Evolutionary conservation across 2,888 invertebrate genomes (phyloP).

Genomic region (Drosophila subsilvestris): DNA sequence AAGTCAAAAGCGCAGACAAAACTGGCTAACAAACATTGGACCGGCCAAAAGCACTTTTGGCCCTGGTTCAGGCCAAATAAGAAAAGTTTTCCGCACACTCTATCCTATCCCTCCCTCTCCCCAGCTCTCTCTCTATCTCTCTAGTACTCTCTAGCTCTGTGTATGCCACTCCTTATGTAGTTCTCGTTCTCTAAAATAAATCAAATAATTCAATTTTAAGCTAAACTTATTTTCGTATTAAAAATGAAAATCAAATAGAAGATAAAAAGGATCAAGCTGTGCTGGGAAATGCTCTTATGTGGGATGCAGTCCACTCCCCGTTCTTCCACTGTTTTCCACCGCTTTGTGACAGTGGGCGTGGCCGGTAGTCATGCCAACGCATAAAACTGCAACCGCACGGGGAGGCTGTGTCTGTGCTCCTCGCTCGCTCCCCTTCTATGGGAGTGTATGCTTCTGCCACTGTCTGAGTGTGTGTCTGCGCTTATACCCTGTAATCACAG

Average conservation of each 20-base stretch:
- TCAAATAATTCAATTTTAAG: conserved; percentile 81
- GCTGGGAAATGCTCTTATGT: conserved; percentile 56
- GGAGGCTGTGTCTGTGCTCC: conserved; percentile 18
- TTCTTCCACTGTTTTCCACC: not conserved
- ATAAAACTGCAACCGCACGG: conserved; percentile 76
- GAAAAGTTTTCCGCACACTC: conserved; percentile 66
- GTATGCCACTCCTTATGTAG: not conserved
- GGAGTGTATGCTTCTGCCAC: conserved; percentile 12
- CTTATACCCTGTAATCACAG: not conserved
- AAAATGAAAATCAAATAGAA: conserved; percentile 81
- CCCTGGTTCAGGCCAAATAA: conserved; percentile 52
- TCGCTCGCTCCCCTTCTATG: not conserved
- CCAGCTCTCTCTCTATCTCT: not conserved
- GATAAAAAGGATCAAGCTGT: conserved; percentile 81
- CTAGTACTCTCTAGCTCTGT: not conserved
- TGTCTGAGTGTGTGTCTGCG: conserved; percentile 24
- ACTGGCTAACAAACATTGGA: conserved; percentile 66
- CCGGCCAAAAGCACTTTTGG: conserved; percentile 67
- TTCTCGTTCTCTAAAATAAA: conserved; percentile 61
- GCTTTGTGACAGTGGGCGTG: conserved; percentile 68
- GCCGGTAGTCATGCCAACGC: conserved; percentile 57
- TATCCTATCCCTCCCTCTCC: conserved; percentile 18
- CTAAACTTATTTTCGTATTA: conserved; percentile 81
- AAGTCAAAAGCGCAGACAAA: conserved; percentile 78
- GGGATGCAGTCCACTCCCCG: not conserved